Conservation (phyloP, 2,797 vertebrate species). For the Notoglanidium macrostoma region DNA sequence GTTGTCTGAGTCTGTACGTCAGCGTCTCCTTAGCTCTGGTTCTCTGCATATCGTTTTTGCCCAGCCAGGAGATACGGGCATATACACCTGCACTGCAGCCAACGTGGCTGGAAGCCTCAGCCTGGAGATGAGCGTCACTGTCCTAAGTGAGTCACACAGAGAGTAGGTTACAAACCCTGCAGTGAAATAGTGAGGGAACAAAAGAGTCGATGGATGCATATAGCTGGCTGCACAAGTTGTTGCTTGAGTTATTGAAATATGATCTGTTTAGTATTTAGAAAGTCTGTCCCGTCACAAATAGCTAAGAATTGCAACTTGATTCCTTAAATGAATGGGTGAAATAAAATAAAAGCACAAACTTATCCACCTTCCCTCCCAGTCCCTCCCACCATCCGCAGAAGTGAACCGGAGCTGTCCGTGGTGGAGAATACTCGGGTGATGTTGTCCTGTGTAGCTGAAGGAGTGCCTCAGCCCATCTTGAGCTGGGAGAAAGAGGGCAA, state of each 20-base stretch:
- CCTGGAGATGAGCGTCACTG: slow-evolving; percentile 75
- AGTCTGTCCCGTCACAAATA: neutral
- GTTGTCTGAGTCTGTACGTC: slow-evolving; percentile 77
- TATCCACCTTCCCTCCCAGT: slow-evolving; percentile 69
- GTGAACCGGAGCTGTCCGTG: slow-evolving; percentile 71
- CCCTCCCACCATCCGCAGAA: slow-evolving; percentile 84
- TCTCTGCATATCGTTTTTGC: slow-evolving; percentile 86
- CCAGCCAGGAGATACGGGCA: slow-evolving; percentile 80
- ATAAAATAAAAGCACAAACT: neutral
- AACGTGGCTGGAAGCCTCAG: slow-evolving; percentile 85
- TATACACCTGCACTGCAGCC: slow-evolving; percentile 85
- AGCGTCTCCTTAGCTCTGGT: slow-evolving; percentile 82
- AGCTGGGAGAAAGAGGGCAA: slow-evolving; percentile 83
- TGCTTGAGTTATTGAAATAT: neutral
- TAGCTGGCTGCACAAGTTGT: neutral
- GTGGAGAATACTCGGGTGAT: slow-evolving; percentile 78
- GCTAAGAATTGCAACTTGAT: neutral
- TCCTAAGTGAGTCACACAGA: slow-evolving; percentile 79
- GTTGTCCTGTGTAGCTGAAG: slow-evolving; percentile 84
- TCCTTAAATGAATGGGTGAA: slow-evolving; percentile 4
- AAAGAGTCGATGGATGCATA: neutral
- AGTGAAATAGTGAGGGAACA: neutral
- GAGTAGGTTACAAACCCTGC: neutral
- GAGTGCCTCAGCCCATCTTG: slow-evolving; percentile 84
- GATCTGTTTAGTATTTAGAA: neutral